Percentiles rank a stretch among this genome's conserved stretches.
These are phyloP conservation scores for Erebia aethiops DNA, from an alignment of 2,888 invertebrate species.

Conservation along the genomic window DNA sequence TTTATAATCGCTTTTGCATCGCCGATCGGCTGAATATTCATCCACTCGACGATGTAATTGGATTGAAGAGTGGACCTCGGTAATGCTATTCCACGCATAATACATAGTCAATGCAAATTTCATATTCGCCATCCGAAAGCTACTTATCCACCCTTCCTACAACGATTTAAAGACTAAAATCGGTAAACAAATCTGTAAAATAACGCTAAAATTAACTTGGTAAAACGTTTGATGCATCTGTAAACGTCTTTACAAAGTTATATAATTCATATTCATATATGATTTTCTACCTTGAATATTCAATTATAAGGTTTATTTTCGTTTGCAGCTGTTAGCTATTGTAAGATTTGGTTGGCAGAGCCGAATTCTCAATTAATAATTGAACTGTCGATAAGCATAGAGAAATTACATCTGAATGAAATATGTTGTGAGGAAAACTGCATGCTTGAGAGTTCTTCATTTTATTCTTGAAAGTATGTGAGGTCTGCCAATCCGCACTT, in stretches of 20 bases:
- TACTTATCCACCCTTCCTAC: conserved; percentile 8
- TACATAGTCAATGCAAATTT: conserved; percentile 43
- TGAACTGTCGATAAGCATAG: neutral
- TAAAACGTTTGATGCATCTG: conserved; percentile 34
- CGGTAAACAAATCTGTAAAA: neutral
- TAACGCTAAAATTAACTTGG: conserved; percentile 7
- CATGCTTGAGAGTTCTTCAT: no score
- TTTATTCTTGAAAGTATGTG: no score
- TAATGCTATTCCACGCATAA: conserved; percentile 51
- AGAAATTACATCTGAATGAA: no score
- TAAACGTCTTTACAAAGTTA: conserved; percentile 37
- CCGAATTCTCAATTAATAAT: conserved; percentile 7
- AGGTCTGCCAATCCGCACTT: no score
- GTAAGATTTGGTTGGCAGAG: neutral
- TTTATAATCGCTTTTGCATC: conserved; percentile 65
- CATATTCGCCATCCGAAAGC: conserved; percentile 15
- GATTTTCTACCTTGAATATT: neutral
- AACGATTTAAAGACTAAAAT: conserved; percentile 25
- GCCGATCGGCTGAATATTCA: conserved; percentile 71
- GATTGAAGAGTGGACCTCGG: conserved; percentile 58
- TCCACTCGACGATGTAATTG: conserved; percentile 69
- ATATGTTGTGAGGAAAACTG: no score
- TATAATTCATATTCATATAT: conserved; percentile 20
- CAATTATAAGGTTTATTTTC: conserved; percentile 10
- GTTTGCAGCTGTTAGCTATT: neutral